Evolutionary conservation across 2,888 invertebrate genomes (phyloP).

Genomic region (Watsonalla binaria): DNA sequence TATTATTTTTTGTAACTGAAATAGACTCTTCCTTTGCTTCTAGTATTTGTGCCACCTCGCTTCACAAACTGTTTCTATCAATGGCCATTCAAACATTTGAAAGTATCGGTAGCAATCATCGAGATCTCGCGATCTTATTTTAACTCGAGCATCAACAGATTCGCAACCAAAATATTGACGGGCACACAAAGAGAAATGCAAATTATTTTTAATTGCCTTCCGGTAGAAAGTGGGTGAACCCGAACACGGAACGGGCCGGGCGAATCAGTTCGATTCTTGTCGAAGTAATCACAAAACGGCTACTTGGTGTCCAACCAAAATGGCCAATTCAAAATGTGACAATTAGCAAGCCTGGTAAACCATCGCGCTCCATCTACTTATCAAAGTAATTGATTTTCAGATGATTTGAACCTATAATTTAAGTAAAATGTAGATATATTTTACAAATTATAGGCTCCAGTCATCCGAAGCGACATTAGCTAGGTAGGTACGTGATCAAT

Average conservation of each 20-base stretch:
- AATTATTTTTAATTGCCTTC: conserved; percentile 74
- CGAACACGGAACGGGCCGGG: conserved; percentile 56
- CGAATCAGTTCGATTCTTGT: conserved; percentile 55
- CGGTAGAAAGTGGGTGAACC: conserved; percentile 75
- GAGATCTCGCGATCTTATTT: conserved; percentile 27
- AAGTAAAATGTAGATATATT: too few relatives aligned
- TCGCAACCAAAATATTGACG: conserved; percentile 44
- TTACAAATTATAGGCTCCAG: too few relatives aligned
- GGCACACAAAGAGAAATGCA: conserved; percentile 68
- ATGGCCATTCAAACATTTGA: neutral
- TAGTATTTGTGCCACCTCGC: too few relatives aligned
- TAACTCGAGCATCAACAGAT: conserved; percentile 25
- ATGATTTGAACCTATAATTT: too few relatives aligned
- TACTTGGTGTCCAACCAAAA: conserved; percentile 19
- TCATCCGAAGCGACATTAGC: too few relatives aligned
- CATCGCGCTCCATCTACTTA: too few relatives aligned
- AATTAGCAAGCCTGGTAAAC: too few relatives aligned
- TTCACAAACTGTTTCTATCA: too few relatives aligned
- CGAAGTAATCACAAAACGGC: conserved; percentile 58
- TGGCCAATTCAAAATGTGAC: neutral
- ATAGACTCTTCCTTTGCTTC: too few relatives aligned
- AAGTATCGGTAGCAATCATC: conserved; percentile 1
- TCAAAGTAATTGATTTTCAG: too few relatives aligned
- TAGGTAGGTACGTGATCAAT: too few relatives aligned
- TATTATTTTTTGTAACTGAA: too few relatives aligned